Base-by-base conservation (phyloP, 2,888 invertebrate genomes). In the Drosophila rubida region DNA sequence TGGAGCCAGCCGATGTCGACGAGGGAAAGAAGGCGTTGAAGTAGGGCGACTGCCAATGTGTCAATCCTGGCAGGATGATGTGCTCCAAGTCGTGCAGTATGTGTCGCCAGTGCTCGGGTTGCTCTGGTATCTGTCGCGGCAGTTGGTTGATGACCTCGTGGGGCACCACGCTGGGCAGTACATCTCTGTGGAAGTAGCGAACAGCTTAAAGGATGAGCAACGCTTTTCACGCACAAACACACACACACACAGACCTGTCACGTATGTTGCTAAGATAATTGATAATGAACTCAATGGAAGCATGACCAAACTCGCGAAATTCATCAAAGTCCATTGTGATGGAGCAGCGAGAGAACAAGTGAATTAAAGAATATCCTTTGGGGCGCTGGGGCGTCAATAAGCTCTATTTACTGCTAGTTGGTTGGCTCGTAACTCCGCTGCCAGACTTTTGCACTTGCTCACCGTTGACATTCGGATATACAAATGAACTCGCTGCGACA, bases 231-330 rank as follows among this genome's bases (percentile, higher is more conserved):
- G 27, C 14, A 61, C 7, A 32, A 6, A 67, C 7, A 32, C 7
- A 67, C 22, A 59, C 23, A 39, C 32, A 54, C 69, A 75, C 82
- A 92, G 93, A 95, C 95, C 95, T 94, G 75, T 96, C 95, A 85
- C 97, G 94, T 71, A 98, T 95, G 79, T 94, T 96, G 75, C 97
- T 96, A 74, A 95, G 93, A 91, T 99, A 98, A 91, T 98, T 95
- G n/a, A 96, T 97, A 27, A 99, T 94, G 89, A 96, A 96, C 91
- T 98, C 98, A 69, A 98, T 94, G 66, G 97, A 95, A 25, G 97
- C 96, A 90, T 95, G 96, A 30, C 96, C 98, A 89, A 96, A 96
- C 81, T 96, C 95, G 69, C 95, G 93, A 92, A 97, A 97, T 89
- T 96, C 94, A 80, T 95, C 93, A 23, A 94, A 93, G 91, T 97